Base-by-base conservation (phyloP, 2,888 invertebrate genomes). In the Tenodera sinensis region DNA sequence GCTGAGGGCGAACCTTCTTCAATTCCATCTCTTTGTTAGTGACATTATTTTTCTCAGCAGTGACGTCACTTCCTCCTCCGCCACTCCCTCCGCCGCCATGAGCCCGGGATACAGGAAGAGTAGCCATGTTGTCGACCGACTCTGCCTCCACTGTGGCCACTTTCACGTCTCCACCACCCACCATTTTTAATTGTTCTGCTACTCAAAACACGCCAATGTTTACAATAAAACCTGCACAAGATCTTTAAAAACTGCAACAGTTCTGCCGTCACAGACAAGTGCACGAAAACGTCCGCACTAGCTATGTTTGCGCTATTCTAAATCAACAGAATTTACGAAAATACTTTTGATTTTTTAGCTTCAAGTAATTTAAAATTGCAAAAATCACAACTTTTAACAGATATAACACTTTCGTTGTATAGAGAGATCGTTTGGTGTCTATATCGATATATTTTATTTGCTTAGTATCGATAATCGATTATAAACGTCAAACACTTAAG, bases 141-240 rank as follows among this genome's bases (percentile, higher is more conserved):
- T 97, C 97, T 92, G 97, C 95, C 94, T 97, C 97, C 92, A 98
- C 98, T 90, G 97, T 97, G 92, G 97, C 96, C 93, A 97, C 97
- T 95, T 97, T 97, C 94, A 97, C 96, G 94, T 97, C 97, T 93
- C 92, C 92, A 90, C 92, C 92, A 91, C 92, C 92, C 84, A 92
- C 92, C 92, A 92, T 92, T 89, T 30, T 54, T 54, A 54, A 25
- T 71, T 28, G 28, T 25, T 71, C 20, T 20, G 54, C 8, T 71
- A 20, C 20, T 71, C 25, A 71, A 71, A 71, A 71, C 54, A 71
- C 54, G 54, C 54, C 15, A 71, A 71, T 71, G 54, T 71, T 71
- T 42, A 54, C 54, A 28, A 87, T 47, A 54, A 42, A 87, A 87
- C 81, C 27, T 54, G 87, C 87, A 28, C 87, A 54, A 28, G n/a